These are phyloP conservation scores for Cathartes aura DNA, from an alignment of 2,113 vertebrate genomes.

Conservation along the genomic window DNA sequence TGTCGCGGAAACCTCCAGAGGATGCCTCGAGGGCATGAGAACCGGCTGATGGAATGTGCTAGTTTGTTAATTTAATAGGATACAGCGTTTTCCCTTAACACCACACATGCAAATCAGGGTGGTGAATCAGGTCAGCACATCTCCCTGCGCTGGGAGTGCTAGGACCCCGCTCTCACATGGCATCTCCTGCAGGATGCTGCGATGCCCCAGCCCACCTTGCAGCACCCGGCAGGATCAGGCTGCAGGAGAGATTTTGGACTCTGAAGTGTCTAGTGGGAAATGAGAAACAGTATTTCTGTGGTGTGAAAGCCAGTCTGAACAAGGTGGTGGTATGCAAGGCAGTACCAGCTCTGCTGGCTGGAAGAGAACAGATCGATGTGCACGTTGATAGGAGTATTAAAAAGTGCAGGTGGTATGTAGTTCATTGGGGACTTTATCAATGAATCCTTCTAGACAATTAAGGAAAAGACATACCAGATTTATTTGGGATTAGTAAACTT, in stretches of 20 bases:
- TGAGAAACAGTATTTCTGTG: not conserved
- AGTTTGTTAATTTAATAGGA: constrained; percentile 67
- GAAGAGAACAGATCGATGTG: not conserved
- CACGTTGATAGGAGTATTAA: not conserved
- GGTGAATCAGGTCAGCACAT: constrained; percentile 50
- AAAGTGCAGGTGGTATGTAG: not conserved
- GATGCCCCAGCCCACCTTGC: not conserved
- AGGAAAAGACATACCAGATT: not conserved
- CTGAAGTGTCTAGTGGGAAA: not conserved
- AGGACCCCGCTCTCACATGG: not conserved
- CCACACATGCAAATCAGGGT: constrained; percentile 3
- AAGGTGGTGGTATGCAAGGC: not conserved
- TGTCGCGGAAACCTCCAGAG: constrained; percentile 63
- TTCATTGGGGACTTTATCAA: not conserved
- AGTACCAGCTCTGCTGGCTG: not conserved
- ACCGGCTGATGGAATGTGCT: constrained; percentile 58
- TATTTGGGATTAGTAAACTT: not conserved
- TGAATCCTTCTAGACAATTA: not conserved
- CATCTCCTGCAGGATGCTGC: not conserved
- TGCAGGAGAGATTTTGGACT: not conserved
- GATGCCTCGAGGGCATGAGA: constrained; percentile 66
- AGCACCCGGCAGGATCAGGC: not conserved
- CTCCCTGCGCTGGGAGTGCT: not conserved
- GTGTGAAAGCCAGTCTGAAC: not conserved
- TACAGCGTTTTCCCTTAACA: constrained; percentile 35